Percentiles rank a stretch among this genome's conserved stretches.
These are phyloP conservation scores for Galleria mellonella DNA, from an alignment of 1,140 invertebrate species.

Conservation along the genomic window DNA sequence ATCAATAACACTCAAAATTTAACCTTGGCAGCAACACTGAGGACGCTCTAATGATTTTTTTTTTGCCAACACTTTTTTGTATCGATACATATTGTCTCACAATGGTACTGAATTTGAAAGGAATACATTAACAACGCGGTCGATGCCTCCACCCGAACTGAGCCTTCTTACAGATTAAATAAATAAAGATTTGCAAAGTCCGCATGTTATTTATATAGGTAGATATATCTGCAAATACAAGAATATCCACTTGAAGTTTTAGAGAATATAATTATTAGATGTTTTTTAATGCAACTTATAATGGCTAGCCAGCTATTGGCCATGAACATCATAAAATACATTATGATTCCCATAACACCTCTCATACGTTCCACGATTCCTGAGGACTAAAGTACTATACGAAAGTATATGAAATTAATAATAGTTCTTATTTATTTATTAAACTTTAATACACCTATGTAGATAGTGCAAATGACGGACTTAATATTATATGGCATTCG, in stretches of 20 bases:
- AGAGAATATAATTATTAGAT: too few species aligned
- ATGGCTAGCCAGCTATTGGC: too few species aligned
- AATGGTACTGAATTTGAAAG: constrained; percentile 54
- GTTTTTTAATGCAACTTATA: too few species aligned
- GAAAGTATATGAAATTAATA: too few species aligned
- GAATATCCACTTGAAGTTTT: not conserved
- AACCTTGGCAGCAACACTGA: constrained; percentile 44
- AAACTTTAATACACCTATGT: too few species aligned
- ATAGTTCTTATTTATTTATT: too few species aligned
- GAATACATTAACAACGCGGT: constrained; percentile 53
- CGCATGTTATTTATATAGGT: constrained; percentile 5
- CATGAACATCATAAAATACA: too few species aligned
- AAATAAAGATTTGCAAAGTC: constrained; percentile 7
- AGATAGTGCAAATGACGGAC: too few species aligned
- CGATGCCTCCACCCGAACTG: constrained; percentile 18
- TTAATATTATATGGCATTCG: too few species aligned
- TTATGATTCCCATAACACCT: too few species aligned
- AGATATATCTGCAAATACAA: constrained; percentile 7
- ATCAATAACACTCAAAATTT: constrained; percentile 35
- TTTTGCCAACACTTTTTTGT: constrained; percentile 48
- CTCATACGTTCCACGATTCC: too few species aligned
- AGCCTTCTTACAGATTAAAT: constrained; percentile 5
- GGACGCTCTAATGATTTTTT: constrained; percentile 43
- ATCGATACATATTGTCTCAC: constrained; percentile 50
- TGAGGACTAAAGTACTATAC: too few species aligned